phyloP scores from a whole-genome alignment of 1,140 invertebrate genomes.

The Drosophila repleta region DNA sequence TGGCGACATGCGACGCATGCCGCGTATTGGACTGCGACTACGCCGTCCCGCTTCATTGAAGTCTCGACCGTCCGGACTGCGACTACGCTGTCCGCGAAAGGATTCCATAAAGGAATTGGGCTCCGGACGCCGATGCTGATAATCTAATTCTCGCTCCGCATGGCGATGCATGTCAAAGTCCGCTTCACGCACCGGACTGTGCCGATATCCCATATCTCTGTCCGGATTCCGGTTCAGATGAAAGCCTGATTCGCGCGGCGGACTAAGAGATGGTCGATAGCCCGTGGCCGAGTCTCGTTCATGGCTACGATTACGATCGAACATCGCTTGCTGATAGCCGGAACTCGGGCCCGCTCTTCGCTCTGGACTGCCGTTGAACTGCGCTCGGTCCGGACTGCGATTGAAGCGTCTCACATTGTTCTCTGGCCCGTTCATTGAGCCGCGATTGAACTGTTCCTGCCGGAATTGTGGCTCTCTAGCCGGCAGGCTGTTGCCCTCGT shows the following conservation, averaged over 20 bases:
- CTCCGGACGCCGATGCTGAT: neutral
- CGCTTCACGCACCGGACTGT: neutral
- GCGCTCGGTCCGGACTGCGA: neutral
- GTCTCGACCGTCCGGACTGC: neutral
- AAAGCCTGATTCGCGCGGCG: too few relatives aligned
- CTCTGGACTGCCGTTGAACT: neutral
- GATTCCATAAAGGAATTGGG: neutral
- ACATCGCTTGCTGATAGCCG: too few relatives aligned
- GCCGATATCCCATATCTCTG: neutral
- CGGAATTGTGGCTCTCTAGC: neutral
- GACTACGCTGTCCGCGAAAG: neutral
- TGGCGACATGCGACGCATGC: neutral
- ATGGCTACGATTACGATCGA: neutral
- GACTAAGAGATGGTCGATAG: too few relatives aligned
- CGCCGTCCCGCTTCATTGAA: neutral
- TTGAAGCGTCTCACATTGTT: neutral
- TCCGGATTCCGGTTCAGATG: neutral
- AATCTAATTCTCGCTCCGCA: too few relatives aligned
- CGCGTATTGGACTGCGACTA: conserved; percentile 4
- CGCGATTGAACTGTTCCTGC: neutral
- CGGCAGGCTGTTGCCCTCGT: neutral
- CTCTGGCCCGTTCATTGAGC: neutral
- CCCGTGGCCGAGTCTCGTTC: too few relatives aligned
- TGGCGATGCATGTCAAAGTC: neutral
- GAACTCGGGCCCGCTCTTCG: neutral